phyloP scores from a whole-genome alignment of 1,140 invertebrate genomes.

The Drosophila serrata region DNA sequence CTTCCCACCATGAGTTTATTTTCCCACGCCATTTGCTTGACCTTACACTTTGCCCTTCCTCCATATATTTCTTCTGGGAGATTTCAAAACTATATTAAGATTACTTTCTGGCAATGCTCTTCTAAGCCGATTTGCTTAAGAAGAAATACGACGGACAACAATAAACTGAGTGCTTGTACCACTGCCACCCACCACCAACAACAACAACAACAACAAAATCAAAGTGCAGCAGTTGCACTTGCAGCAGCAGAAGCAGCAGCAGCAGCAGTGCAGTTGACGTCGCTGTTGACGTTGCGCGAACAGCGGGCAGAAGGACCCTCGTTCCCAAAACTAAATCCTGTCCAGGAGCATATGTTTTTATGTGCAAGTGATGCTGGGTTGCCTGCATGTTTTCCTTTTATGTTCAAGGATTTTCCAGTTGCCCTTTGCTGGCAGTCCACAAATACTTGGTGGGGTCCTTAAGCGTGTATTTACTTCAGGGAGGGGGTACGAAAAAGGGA shows the following conservation, averaged over 20 bases:
- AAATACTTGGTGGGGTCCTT: background rate
- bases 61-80: background rate
- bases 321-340: constrained; percentile 42
- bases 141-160: constrained; percentile 42
- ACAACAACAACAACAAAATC: constrained; percentile 6
- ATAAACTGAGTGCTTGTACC: too few relatives aligned
- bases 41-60: background rate
- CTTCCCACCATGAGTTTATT: background rate
- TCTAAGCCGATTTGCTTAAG: constrained; percentile 64
- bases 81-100: constrained; percentile 28
- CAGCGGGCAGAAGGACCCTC: constrained; percentile 7
- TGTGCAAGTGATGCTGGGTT: constrained; percentile 46
- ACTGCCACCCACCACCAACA: constrained; percentile 6
- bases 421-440: constrained; percentile 38
- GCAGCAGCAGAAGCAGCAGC: constrained; percentile 49
- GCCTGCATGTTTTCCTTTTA: constrained; percentile 58
- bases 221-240: constrained; percentile 24
- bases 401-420: constrained; percentile 66
- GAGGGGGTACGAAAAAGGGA: background rate
- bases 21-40: background rate
- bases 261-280: constrained; percentile 39
- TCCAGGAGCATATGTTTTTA: constrained; percentile 75
- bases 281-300: constrained; percentile 29
- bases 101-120: constrained; percentile 37
- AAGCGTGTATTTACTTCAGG: background rate